Conservation (phyloP, 2,888 invertebrate genomes). For the Prosapia bicincta region DNA sequence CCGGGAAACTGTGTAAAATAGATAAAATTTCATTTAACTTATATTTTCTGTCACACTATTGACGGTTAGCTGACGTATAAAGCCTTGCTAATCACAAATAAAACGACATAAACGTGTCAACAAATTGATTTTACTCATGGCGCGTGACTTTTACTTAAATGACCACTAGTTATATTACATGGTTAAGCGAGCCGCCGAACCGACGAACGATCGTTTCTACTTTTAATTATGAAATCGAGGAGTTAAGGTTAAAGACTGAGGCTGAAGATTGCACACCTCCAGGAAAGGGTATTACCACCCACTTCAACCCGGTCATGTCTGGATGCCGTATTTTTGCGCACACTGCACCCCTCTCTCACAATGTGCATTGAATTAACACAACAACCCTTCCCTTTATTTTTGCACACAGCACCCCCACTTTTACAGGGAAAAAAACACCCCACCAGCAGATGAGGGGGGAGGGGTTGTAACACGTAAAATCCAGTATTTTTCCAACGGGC, state of each 20-base stretch:
- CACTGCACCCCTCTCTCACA: slow-evolving; percentile 20
- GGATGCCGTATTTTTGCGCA: slow-evolving; percentile 22
- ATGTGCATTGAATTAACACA: slow-evolving; percentile 32
- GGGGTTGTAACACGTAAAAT: slow-evolving; percentile 17
- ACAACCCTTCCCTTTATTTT: slow-evolving; percentile 30
- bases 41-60: too few relatives aligned
- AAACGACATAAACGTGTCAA: too few relatives aligned
- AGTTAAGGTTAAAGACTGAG: slow-evolving; percentile 2
- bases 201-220: too few relatives aligned
- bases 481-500: slow-evolving; percentile 21
- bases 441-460: slow-evolving; percentile 18
- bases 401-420: slow-evolving; percentile 24
- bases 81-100: too few relatives aligned
- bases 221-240: slow-evolving; percentile 7
- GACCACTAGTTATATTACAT: too few relatives aligned
- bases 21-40: too few relatives aligned
- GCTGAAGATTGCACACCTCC: too few relatives aligned
- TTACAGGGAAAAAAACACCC: slow-evolving; percentile 24
- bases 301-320: slow-evolving; percentile 4
- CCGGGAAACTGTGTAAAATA: too few relatives aligned
- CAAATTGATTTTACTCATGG: too few relatives aligned
- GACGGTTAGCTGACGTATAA: too few relatives aligned
- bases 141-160: too few relatives aligned
- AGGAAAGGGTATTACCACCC: slow-evolving; percentile 6
- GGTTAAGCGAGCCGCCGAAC: too few relatives aligned